Evolutionary conservation across 2,888 invertebrate genomes (phyloP).

Genomic region (Erynnis tages): DNA sequence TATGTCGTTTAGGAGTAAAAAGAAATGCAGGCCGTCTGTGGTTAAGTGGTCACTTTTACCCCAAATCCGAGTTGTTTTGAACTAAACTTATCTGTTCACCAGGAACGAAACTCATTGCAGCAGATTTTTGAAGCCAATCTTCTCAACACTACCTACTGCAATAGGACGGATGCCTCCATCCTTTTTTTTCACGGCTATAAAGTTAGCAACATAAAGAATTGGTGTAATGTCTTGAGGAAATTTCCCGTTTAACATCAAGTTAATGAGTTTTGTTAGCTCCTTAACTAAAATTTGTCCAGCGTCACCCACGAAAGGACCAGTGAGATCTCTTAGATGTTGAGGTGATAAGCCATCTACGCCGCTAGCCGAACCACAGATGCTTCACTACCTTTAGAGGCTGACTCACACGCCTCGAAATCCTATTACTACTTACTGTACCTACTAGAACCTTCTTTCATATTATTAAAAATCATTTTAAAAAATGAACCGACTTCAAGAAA

Average conservation of each 20-base stretch:
- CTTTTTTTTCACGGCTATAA: background rate
- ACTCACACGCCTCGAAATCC: no score
- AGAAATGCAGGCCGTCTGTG: no score
- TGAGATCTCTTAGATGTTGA: background rate
- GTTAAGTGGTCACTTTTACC: no score
- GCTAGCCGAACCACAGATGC: background rate
- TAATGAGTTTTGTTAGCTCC: background rate
- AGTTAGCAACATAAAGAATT: background rate
- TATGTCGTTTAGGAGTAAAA: no score
- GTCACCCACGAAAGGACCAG: background rate
- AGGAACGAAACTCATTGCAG: no score
- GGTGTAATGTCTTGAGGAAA: background rate
- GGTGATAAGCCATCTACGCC: background rate
- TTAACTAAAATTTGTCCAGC: background rate
- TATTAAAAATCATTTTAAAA: no score
- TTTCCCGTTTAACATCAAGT: background rate
- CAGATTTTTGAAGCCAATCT: background rate
- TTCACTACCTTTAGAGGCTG: no score
- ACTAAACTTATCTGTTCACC: no score
- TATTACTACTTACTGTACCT: no score
- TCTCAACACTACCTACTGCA: background rate
- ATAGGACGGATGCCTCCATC: background rate
- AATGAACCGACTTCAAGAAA: no score
- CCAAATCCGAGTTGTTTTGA: constrained; percentile 4
- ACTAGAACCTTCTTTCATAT: no score